Conservation (phyloP, 2,113 vertebrate species). For the Carassius auratus region DNA sequence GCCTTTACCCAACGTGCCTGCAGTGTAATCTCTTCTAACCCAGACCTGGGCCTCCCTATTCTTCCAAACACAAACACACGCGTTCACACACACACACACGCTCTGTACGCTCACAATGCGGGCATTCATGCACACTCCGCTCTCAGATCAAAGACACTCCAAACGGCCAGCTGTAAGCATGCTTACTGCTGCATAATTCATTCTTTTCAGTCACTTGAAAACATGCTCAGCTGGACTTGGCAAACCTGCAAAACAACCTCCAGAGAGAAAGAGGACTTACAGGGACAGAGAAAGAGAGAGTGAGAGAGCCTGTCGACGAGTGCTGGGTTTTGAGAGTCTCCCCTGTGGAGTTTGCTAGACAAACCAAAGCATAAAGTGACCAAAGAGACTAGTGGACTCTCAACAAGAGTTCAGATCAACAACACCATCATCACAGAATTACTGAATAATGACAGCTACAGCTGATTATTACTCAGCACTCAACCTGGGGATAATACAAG, state of each 20-base stretch:
- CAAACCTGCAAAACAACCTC: slow-evolving; percentile 83
- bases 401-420: not conserved
- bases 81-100: slow-evolving; percentile 74
- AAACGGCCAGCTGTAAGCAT: slow-evolving; percentile 94
- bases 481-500: not conserved
- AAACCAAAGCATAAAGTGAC: slow-evolving; percentile 24
- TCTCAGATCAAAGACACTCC: slow-evolving; percentile 94
- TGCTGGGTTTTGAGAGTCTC: slow-evolving; percentile 30
- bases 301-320: slow-evolving; percentile 14
- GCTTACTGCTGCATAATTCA: slow-evolving; percentile 94
- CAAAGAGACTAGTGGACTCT: slow-evolving; percentile 6
- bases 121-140: slow-evolving; percentile 94
- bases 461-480: not conserved
- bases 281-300: slow-evolving; percentile 37
- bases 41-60: slow-evolving; percentile 87
- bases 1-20: slow-evolving; percentile 87
- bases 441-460: not conserved
- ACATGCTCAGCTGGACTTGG: slow-evolving; percentile 91
- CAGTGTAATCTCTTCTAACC: slow-evolving; percentile 91
- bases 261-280: slow-evolving; percentile 49
- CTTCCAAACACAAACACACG: slow-evolving; percentile 74
- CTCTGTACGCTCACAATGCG: slow-evolving; percentile 97
- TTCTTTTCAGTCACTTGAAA: slow-evolving; percentile 92
- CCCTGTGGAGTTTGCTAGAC: slow-evolving; percentile 5
- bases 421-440: not conserved